Base-by-base conservation (phyloP, 2,113 vertebrate species). In the Toxostoma redivivum region DNA sequence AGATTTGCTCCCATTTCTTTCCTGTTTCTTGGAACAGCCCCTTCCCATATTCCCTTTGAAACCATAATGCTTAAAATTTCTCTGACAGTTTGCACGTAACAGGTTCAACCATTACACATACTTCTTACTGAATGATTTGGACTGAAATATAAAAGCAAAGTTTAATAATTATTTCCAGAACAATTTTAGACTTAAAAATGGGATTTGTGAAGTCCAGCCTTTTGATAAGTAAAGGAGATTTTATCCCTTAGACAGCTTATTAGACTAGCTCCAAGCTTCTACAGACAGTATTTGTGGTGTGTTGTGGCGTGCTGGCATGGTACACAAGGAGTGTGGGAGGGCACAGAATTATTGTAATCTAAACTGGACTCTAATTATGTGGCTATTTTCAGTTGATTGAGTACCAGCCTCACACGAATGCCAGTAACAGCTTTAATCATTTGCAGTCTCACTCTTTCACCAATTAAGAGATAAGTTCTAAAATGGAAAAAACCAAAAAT, bases 291-390 rank as follows among this genome's bases (percentile, higher is more conserved):
- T 57, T 71, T 77, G 17, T 56, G 18, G 31, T 65, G 19, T 28
- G 18, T 42, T 76, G n/a, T 47, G 53, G 11, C 47, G 25, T 80
- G 5, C 45, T 92, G n/a, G 33, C 5, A 3, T 12, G 23, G 57
- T 62, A 8, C 24, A 47, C 22, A 73, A 66, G 23, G 12, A 7
- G 2, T 35, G 16, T 2, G 1, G 0, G 25, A 70, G 8, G 23
- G 12, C 67, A 61, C 15, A 50, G 38, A 61, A 35, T 53, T 10
- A 62, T 42, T 12, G 3, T 33, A 66, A 47, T 71, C 31, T 74
- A 58, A 81, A 54, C 8, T 25, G 19, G 42, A 70, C 50, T 81
- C 8, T 66, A 37, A 74, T 77, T 84, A 17, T 65, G 57, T 42
- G 42, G 18, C 6, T 79, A 9, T 81, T 79, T 96, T 84, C 30